Base-by-base conservation (phyloP, 2,797 vertebrate genomes). In the Numenius phaeopus region DNA sequence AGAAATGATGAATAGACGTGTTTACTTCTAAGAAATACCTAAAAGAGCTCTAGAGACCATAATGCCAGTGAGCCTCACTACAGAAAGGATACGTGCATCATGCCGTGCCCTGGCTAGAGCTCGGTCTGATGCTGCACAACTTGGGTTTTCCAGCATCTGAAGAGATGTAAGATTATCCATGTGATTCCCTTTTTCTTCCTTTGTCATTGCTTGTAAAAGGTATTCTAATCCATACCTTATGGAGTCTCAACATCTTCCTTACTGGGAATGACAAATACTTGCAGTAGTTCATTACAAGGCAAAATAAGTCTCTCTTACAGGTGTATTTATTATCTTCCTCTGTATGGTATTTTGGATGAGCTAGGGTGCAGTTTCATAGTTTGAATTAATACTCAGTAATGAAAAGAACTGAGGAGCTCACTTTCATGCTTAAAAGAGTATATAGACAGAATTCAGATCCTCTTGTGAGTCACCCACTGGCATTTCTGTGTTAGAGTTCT, bases 1-100 rank as follows among this genome's bases (percentile, higher is more conserved):
- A 44, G 82, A 70, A 86, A 59, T 94, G 76, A 86, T 93, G 50
- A 94, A 89, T 77, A 76, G 83, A 62, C 4, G 70, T 92, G 86
- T 87, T 89, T 71, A 46, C n/a, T 83, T 85, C 3, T 24, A 83
- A 73, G 87, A 57, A 59, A 87, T 90, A 83, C 19, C 9, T 77
- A 49, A 22, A 91, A 72, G 58, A 88, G n/a, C 71, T 87, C 62
- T 44, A 9, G 64, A 80, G 81, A 72, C 44, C 7, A 0, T 7
- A 61, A 17, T 34, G 49, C 29, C 32, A 11, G 57, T 24, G 61
- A 78, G 27, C 9, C 55, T 88, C n/a, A 6, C 49, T 67, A 15
- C 22, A 47, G 83, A 8, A 24, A 34, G 75, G 92, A 32, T 58
- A 9, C 5, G 26, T 3, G 5, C 76, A 59, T 50, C 5, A 0